phyloP scores from a whole-genome alignment of 2,888 invertebrate species.

The Thyatira batis region DNA sequence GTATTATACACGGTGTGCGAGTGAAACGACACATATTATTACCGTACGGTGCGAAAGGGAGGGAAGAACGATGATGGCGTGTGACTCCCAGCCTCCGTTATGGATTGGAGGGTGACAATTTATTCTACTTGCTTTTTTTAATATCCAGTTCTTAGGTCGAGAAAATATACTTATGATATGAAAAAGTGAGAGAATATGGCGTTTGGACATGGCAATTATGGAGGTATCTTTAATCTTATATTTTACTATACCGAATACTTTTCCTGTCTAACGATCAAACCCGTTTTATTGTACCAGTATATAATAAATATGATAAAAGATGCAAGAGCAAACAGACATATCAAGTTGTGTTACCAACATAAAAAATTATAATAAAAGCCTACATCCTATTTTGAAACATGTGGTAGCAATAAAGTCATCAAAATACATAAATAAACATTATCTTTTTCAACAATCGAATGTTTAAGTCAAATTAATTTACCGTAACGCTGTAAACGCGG shows the following conservation, averaged over 20 bases:
- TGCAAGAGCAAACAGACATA: no score
- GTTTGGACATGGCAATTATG: neutral
- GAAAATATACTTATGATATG: no score
- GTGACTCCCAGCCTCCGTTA: neutral
- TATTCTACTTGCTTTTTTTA: neutral
- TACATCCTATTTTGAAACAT: neutral
- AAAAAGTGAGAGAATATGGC: no score
- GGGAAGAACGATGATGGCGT: neutral
- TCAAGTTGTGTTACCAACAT: neutral
- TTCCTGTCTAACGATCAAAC: no score
- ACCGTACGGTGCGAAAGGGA: neutral
- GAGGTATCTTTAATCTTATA: neutral
- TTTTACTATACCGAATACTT: no score
- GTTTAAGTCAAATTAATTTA: conserved; percentile 25
- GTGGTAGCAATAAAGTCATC: neutral
- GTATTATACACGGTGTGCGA: conserved; percentile 1
- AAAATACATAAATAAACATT: conserved; percentile 2
- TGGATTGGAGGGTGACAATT: neutral
- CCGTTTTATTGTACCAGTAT: no score
- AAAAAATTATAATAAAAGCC: neutral
- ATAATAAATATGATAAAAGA: neutral
- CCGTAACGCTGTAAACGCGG: conserved; percentile 14
- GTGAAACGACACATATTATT: neutral
- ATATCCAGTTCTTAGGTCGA: neutral
- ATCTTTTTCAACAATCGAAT: neutral